Percentiles rank a stretch among this genome's conserved stretches.
phyloP scores from a whole-genome alignment of 2,113 vertebrate genomes.

The Ranitomeya imitator region DNA sequence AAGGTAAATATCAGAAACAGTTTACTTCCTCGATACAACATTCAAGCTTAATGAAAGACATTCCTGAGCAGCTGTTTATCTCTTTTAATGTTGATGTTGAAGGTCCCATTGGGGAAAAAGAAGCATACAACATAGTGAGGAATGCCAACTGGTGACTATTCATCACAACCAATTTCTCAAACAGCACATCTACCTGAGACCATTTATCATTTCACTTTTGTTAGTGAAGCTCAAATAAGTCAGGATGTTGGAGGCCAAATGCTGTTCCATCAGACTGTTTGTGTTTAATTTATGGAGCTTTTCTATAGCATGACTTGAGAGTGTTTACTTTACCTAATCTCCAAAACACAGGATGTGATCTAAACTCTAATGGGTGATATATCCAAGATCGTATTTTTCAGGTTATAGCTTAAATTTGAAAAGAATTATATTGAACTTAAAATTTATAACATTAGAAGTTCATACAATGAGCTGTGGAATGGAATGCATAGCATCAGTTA shows the following conservation, averaged over 20 bases:
- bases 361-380: conserved; percentile 36
- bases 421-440: neutral
- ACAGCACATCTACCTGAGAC: conserved; percentile 63
- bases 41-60: conserved; percentile 58
- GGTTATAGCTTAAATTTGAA: neutral
- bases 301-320: conserved; percentile 59
- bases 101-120: conserved; percentile 60
- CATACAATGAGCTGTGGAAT: neutral
- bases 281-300: conserved; percentile 66
- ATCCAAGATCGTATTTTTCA: neutral
- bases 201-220: conserved; percentile 65
- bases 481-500: neutral
- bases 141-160: conserved; percentile 66
- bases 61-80: conserved; percentile 63
- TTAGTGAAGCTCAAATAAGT: conserved; percentile 68
- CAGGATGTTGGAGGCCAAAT: conserved; percentile 65
- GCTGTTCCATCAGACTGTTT: conserved; percentile 55
- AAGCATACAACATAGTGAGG: conserved; percentile 55
- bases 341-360: conserved; percentile 57
- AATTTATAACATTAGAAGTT: neutral
- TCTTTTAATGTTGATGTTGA: conserved; percentile 60
- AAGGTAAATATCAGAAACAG: conserved; percentile 2
- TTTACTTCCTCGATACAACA: conserved; percentile 26
- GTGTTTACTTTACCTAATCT: conserved; percentile 60
- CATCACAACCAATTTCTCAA: conserved; percentile 59